Percentiles rank a stretch among this genome's conserved stretches.
Evolutionary conservation across 2,113 vertebrate genomes (phyloP).

Genomic region (Colaptes auratus): DNA sequence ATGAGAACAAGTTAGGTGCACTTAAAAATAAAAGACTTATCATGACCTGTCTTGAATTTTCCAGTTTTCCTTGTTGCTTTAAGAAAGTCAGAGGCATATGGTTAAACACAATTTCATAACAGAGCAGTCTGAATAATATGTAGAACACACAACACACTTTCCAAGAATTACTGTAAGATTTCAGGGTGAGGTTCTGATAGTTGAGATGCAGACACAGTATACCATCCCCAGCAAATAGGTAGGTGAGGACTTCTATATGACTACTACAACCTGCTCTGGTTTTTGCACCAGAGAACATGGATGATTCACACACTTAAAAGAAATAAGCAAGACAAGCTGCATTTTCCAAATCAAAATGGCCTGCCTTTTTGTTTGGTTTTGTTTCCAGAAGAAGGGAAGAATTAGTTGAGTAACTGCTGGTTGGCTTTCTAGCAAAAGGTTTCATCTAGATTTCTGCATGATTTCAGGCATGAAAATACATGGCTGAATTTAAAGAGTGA

Average conservation of each 20-base stretch:
- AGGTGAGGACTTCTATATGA: background rate
- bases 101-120: constrained; percentile 61
- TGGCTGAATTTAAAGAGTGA: constrained; percentile 9
- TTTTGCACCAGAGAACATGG: background rate
- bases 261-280: background rate
- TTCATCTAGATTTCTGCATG: background rate
- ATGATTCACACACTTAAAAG: background rate
- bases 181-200: constrained; percentile 14
- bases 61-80: constrained; percentile 72
- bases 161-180: constrained; percentile 21
- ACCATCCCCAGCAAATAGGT: background rate
- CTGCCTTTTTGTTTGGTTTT: accelerated
- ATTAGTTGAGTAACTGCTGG: background rate
- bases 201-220: background rate
- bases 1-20: constrained; percentile 51
- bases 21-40: constrained; percentile 64
- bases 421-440: background rate
- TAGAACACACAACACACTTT: constrained; percentile 55
- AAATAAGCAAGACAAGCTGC: background rate
- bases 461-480: constrained; percentile 40
- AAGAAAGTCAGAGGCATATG: constrained; percentile 63
- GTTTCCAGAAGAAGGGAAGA: background rate
- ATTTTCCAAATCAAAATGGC: background rate
- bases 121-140: constrained; percentile 38
- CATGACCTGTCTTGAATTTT: constrained; percentile 63